Percentiles rank a stretch among this genome's conserved stretches.
phyloP scores from a whole-genome alignment of 2,888 invertebrate species.

The Sphaeridia pumilis region DNA sequence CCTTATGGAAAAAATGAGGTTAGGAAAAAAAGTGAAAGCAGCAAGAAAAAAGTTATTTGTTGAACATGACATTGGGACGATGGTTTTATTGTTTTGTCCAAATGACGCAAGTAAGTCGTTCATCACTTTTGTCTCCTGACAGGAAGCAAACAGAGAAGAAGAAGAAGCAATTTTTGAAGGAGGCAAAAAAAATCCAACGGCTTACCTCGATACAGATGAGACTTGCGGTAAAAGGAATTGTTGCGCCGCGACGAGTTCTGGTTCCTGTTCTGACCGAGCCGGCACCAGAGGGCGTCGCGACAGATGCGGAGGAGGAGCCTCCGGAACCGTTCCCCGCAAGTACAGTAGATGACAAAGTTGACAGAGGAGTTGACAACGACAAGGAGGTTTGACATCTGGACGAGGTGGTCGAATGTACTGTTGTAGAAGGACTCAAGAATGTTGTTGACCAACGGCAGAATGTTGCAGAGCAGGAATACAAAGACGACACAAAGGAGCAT shows the following conservation, averaged over 20 bases:
- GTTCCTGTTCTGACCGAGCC: constrained; percentile 24
- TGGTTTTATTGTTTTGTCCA: no score
- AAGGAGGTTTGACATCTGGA: constrained; percentile 75
- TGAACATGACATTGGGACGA: no score
- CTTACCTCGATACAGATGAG: constrained; percentile 34
- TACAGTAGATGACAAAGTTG: constrained; percentile 95
- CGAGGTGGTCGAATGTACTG: constrained; percentile 54
- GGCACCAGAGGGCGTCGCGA: constrained; percentile 34
- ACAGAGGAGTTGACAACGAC: constrained; percentile 95
- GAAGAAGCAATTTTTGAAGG: neutral
- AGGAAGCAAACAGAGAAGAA: neutral
- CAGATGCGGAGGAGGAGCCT: constrained; percentile 54
- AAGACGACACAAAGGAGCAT: constrained; percentile 91
- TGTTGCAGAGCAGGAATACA: constrained; percentile 87
- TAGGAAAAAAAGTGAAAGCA: neutral
- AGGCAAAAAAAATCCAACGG: neutral
- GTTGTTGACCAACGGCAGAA: constrained; percentile 73
- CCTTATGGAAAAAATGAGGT: neutral
- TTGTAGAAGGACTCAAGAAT: constrained; percentile 68
- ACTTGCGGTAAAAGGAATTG: constrained; percentile 33
- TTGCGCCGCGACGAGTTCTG: constrained; percentile 20
- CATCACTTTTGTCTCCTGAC: neutral
- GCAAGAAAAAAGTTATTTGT: neutral
- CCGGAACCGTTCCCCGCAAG: constrained; percentile 94
- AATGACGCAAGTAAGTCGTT: no score